These are phyloP conservation scores for Phlogophora meticulosa DNA, from an alignment of 2,888 invertebrate genomes.

Conservation along the genomic window DNA sequence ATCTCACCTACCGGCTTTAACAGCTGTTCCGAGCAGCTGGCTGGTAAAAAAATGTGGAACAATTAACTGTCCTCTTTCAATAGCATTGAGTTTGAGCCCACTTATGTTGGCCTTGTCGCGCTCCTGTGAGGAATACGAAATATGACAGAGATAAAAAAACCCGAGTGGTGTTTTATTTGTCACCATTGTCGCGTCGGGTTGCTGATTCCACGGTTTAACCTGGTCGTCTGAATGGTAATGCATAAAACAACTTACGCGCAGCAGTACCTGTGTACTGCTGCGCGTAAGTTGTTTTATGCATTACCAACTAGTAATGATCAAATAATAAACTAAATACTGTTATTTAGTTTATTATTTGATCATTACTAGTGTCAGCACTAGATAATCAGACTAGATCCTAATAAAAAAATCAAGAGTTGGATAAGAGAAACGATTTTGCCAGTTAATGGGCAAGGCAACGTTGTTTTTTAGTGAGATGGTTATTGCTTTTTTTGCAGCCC, in stretches of 20 bases:
- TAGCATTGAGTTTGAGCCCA: conserved; percentile 73
- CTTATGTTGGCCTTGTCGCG: conserved; percentile 78
- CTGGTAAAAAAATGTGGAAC: conserved; percentile 87
- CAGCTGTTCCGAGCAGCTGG: conserved; percentile 90
- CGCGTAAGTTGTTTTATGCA: too few relatives aligned
- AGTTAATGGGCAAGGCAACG: too few relatives aligned
- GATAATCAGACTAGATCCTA: neutral
- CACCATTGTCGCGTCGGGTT: conserved; percentile 24
- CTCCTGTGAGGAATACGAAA: conserved; percentile 67
- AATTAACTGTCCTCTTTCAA: conserved; percentile 83
- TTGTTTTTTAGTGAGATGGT: neutral
- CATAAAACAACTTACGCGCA: neutral
- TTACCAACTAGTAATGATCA: too few relatives aligned
- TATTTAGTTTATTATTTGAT: too few relatives aligned
- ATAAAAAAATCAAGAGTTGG: too few relatives aligned
- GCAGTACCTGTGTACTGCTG: too few relatives aligned
- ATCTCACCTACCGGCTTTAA: conserved; percentile 81
- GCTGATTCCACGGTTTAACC: conserved; percentile 38
- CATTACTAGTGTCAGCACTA: too few relatives aligned
- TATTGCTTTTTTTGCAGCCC: neutral
- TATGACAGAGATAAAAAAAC: conserved; percentile 70
- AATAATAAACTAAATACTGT: too few relatives aligned
- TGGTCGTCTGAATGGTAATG: conserved; percentile 1
- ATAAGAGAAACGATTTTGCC: too few relatives aligned
- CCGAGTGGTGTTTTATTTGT: conserved; percentile 22